Conservation (phyloP, 2,113 vertebrate species). For the Carassius auratus region DNA sequence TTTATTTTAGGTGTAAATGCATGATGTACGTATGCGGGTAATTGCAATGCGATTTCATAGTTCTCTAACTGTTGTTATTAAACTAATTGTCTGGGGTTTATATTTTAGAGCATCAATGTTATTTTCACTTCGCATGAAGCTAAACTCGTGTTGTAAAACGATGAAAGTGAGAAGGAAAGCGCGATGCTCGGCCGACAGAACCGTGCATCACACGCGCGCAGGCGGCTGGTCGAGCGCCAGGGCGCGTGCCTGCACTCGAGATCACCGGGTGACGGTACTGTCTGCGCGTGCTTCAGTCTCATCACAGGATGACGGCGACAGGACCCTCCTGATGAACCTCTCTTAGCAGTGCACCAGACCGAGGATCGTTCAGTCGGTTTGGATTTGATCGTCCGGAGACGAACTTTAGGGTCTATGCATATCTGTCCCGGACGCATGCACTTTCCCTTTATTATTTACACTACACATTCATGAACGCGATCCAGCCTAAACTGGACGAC, state of each 20-base stretch:
- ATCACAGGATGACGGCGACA: background rate
- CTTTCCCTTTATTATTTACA: background rate
- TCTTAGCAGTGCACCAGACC: background rate
- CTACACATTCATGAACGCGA: background rate
- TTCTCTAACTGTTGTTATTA: no score
- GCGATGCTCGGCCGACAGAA: background rate
- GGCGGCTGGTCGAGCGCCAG: background rate
- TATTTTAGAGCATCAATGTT: background rate
- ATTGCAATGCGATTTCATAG: no score
- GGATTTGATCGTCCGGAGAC: background rate
- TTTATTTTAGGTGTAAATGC: no score
- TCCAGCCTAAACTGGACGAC: background rate
- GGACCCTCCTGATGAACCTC: background rate
- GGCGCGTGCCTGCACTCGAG: no score
- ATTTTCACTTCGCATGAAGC: no score
- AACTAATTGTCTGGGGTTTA: background rate
- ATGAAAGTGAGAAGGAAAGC: background rate
- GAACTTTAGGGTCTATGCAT: background rate
- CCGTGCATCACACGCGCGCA: background rate
- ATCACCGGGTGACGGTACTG: background rate
- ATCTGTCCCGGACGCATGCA: background rate
- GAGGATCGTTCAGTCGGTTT: background rate
- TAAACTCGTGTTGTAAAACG: background rate
- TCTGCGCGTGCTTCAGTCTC: background rate
- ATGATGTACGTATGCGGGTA: no score